Conservation (phyloP, 2,797 vertebrate species). For the Pseudochirops cupreus region DNA sequence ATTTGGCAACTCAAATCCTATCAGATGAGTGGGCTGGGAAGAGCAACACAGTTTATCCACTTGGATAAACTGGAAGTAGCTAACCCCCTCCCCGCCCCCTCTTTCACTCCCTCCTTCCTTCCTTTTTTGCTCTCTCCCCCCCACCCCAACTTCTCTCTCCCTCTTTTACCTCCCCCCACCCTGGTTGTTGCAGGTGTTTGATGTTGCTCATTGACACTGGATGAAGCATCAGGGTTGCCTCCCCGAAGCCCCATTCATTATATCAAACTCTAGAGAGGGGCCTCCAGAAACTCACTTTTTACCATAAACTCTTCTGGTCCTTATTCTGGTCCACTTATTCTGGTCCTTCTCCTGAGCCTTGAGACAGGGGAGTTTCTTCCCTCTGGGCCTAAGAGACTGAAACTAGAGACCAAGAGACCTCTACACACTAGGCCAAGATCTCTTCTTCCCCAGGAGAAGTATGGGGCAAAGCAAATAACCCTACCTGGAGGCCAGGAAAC, state of each 20-base stretch:
- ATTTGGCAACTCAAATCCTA: not conserved
- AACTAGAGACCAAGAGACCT: not conserved
- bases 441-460: not conserved
- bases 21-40: not conserved
- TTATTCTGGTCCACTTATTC: not conserved
- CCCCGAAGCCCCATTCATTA: not conserved
- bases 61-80: not conserved
- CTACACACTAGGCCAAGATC: not conserved
- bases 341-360: not conserved
- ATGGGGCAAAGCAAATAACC: not conserved
- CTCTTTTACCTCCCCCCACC: not conserved
- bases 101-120: too few relatives aligned
- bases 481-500: not conserved
- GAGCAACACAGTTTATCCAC: not conserved
- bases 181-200: not conserved
- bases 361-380: not conserved
- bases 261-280: not conserved
- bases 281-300: not conserved
- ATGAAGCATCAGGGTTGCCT: not conserved
- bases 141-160: too few relatives aligned
- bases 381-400: not conserved
- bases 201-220: not conserved
- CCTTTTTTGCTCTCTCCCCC: too few relatives aligned
- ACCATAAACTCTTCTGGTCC: not conserved
- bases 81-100: rapidly evolving